Conservation (phyloP, 1,140 invertebrate species). For the Trinorchestia longiramus region DNA sequence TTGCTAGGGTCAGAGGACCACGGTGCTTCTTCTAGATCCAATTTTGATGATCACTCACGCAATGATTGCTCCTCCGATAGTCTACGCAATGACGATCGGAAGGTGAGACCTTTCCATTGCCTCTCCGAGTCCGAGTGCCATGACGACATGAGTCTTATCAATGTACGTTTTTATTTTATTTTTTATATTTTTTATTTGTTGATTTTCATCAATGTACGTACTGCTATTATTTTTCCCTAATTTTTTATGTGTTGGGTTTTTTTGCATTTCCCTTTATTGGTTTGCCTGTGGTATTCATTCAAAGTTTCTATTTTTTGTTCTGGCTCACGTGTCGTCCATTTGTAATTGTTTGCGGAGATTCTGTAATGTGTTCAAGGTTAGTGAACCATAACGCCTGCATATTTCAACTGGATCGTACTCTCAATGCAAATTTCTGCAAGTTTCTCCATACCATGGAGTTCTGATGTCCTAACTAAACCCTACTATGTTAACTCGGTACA, state of each 20-base stretch:
- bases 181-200: not conserved
- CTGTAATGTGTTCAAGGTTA: not conserved
- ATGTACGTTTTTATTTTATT: conserved; percentile 48
- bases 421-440: not conserved
- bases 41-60: not conserved
- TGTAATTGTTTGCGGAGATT: not conserved
- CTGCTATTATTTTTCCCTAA: not conserved
- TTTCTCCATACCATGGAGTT: not conserved
- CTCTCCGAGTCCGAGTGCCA: conserved; percentile 38
- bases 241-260: conserved; percentile 1
- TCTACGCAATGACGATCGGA: conserved; percentile 44
- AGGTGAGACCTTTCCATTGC: conserved; percentile 52
- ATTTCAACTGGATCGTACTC: not conserved
- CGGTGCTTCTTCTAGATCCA: conserved; percentile 1
- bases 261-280: not conserved
- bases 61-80: conserved; percentile 43
- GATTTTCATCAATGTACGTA: conserved; percentile 49
- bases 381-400: not conserved
- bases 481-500: not conserved
- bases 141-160: conserved; percentile 49
- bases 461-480: not conserved
- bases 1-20: not conserved
- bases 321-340: not conserved
- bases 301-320: not conserved
- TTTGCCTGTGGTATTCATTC: not conserved